A percentile compares a stretch with the other conserved stretches of the same genome.
Evolutionary conservation across 92 coral and sea anemone species (phyloP).

Genomic region (Siderastrea radians): DNA sequence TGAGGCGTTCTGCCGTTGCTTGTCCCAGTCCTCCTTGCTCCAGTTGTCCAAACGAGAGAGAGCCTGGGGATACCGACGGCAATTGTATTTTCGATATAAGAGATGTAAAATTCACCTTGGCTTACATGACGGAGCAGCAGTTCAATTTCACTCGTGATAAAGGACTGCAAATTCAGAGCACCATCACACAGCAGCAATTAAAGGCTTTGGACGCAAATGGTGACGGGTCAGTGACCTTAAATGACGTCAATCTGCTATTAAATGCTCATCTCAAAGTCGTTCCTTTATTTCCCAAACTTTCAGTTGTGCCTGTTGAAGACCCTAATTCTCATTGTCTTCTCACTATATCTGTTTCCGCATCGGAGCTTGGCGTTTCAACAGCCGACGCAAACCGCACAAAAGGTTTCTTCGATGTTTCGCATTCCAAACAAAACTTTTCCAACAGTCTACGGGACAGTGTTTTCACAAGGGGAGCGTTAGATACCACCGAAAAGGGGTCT

Average conservation of each 20-base stretch:
- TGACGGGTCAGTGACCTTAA: slow-evolving; percentile 47
- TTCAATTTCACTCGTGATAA: slow-evolving; percentile 63
- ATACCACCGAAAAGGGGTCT: slow-evolving; percentile 12
- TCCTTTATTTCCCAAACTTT: slow-evolving; percentile 43
- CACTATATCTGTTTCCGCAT: slow-evolving; percentile 44
- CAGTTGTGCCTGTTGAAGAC: slow-evolving; percentile 62
- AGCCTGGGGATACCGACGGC: slow-evolving; percentile 67
- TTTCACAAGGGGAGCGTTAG: slow-evolving; percentile 26
- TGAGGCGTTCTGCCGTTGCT: slow-evolving; percentile 40
- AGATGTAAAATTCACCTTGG: slow-evolving; percentile 59
- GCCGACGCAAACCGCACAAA: slow-evolving; percentile 7
- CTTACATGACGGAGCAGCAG: slow-evolving; percentile 62
- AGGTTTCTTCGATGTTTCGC: slow-evolving; percentile 52
- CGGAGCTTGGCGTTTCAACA: slow-evolving; percentile 38
- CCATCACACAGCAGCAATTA: slow-evolving; percentile 44
- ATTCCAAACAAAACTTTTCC: slow-evolving; percentile 7
- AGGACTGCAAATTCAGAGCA: slow-evolving; percentile 57
- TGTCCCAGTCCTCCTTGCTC: slow-evolving; percentile 61
- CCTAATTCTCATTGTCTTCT: slow-evolving; percentile 62
- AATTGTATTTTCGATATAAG: slow-evolving; percentile 68
- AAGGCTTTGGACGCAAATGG: slow-evolving; percentile 67
- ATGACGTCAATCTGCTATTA: slow-evolving; percentile 59
- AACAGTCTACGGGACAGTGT: slow-evolving; percentile 21
- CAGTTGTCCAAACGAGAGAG: slow-evolving; percentile 48
- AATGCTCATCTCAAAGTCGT: slow-evolving; percentile 32